These are phyloP conservation scores for Oxystoma pomonae DNA, from an alignment of 2,888 invertebrate genomes.

Conservation along the genomic window DNA sequence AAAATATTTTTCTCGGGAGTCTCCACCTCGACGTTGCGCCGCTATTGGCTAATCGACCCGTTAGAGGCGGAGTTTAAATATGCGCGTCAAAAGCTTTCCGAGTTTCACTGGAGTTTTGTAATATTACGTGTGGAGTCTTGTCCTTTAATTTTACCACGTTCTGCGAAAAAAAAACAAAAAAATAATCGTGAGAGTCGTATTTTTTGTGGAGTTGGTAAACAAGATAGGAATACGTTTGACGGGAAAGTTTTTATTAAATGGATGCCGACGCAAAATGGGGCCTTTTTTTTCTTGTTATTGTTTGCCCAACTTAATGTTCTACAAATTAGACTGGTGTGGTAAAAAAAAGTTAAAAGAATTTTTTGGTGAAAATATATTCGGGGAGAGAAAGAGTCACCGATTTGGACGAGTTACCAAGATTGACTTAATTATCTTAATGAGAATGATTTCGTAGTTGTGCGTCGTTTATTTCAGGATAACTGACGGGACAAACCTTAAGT, in stretches of 20 bases:
- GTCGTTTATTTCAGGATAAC: too few species aligned
- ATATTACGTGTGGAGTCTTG: not conserved
- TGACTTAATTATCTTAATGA: too few species aligned
- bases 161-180: conserved; percentile 2
- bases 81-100: not conserved
- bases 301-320: too few species aligned
- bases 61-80: conserved; percentile 43
- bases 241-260: conserved; percentile 25
- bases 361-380: too few species aligned
- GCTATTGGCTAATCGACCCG: conserved; percentile 49
- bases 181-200: not conserved
- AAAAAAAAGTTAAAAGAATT: too few species aligned
- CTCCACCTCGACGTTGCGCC: conserved; percentile 45
- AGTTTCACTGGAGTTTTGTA: not conserved
- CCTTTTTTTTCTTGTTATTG: too few species aligned
- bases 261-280: conserved; percentile 17
- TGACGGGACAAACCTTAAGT: too few species aligned
- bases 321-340: too few species aligned
- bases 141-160: not conserved
- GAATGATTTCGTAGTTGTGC: too few species aligned
- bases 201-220: conserved; percentile 24
- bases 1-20: conserved; percentile 51
- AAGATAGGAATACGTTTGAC: conserved; percentile 25
- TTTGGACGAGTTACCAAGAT: too few species aligned
- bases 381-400: too few species aligned